Percentiles rank a stretch among this genome's conserved stretches.
Conservation (phyloP, 23 tunicate species). For the Trididemnum clinides region DNA sequence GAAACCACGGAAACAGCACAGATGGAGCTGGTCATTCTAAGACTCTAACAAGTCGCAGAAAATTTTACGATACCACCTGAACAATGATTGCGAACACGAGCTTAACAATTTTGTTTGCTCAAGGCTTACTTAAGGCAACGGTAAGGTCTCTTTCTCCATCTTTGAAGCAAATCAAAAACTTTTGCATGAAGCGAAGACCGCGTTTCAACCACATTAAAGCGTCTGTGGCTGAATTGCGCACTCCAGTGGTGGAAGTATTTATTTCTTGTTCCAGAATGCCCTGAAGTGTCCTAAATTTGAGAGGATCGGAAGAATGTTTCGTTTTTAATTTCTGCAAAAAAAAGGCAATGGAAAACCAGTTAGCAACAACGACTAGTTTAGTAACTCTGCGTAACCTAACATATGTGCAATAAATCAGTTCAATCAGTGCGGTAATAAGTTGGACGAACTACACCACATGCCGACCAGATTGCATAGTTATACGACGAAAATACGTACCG, state of each 20-base stretch:
- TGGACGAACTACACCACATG: no score
- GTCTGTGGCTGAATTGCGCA: slow-evolving; percentile 96
- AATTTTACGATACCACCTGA: no score
- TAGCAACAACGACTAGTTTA: not conserved
- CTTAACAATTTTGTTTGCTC: no score
- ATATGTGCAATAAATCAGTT: not conserved
- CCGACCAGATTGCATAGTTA: no score
- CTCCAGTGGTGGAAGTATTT: slow-evolving; percentile 63
- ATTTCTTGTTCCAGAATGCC: slow-evolving; percentile 76
- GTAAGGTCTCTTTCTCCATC: slow-evolving; percentile 80
- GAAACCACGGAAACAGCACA: no score
- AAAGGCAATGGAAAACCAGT: not conserved
- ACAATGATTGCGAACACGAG: no score
- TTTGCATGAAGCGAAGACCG: slow-evolving; percentile 80
- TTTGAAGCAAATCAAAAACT: slow-evolving; percentile 69
- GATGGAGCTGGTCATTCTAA: no score
- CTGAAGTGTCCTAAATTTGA: slow-evolving; percentile 68
- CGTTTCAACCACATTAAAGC: slow-evolving; percentile 98
- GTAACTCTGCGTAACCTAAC: not conserved
- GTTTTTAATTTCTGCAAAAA: slow-evolving; percentile 73
- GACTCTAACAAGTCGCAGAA: no score
- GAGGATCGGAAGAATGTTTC: slow-evolving; percentile 61
- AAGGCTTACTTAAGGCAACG: slow-evolving; percentile 63
- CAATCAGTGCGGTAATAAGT: no score
- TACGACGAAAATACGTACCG: slow-evolving; percentile 51